phyloP scores from a whole-genome alignment of 2,888 invertebrate genomes.

The Hartigia nigra region DNA sequence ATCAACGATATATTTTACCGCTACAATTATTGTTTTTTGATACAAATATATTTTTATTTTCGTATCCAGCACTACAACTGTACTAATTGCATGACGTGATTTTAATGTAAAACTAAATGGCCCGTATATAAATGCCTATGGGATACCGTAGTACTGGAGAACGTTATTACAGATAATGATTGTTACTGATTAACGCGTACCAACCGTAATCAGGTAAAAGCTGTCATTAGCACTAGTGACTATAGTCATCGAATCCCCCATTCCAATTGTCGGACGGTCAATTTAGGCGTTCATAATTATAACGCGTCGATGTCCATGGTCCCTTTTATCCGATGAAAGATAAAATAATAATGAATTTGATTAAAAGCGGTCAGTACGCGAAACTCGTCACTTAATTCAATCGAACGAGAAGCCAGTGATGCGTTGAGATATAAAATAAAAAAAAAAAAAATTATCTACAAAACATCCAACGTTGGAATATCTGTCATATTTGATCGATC shows the following conservation, averaged over 20 bases:
- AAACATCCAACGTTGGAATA: not conserved
- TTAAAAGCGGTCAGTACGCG: not conserved
- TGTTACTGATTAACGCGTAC: not conserved
- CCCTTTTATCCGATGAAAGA: not conserved
- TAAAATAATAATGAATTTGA: not conserved
- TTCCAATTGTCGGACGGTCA: not conserved
- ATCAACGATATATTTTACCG: not conserved
- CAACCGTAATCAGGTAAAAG: not conserved
- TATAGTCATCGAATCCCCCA: not conserved
- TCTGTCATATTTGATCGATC: not conserved
- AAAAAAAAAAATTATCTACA: not conserved
- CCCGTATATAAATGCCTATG: not conserved
- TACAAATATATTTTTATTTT: not conserved
- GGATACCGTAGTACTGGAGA: not conserved
- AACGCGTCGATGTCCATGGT: not conserved
- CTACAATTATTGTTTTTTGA: not conserved
- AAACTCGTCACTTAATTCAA: not conserved
- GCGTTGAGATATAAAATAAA: not conserved
- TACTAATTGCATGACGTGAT: not conserved
- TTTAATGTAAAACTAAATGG: not conserved
- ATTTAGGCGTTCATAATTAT: not conserved
- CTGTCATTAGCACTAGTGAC: not conserved
- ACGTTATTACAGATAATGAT: not conserved
- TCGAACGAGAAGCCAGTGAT: not conserved
- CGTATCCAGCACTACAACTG: not conserved